Conservation (phyloP, 2,113 vertebrate species). For the Toxotes jaculatrix region DNA sequence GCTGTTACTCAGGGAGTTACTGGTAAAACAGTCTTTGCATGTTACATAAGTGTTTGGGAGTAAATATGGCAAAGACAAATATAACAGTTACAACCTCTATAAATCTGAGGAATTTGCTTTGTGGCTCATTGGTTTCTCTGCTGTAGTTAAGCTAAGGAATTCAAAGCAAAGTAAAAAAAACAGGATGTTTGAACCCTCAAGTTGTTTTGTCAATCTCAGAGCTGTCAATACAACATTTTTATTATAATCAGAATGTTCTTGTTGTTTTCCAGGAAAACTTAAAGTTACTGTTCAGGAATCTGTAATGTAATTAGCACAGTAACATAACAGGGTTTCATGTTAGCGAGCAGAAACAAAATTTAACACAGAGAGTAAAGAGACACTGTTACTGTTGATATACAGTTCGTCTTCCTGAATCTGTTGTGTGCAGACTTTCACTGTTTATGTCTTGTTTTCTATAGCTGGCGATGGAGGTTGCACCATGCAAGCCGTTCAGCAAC, state of each 20-base stretch:
- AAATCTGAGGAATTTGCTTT: constrained; percentile 70
- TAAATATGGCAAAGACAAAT: constrained; percentile 54
- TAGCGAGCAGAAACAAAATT: not conserved
- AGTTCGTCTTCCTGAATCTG: not conserved
- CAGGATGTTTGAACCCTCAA: constrained; percentile 6
- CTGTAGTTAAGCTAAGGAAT: constrained; percentile 44
- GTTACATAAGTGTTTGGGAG: constrained; percentile 33
- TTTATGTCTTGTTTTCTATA: constrained; percentile 62
- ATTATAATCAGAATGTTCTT: constrained; percentile 7
- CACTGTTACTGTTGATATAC: not conserved
- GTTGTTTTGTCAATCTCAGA: constrained; percentile 15
- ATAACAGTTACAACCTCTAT: constrained; percentile 64
- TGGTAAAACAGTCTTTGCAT: constrained; percentile 24
- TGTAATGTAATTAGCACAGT: not conserved
- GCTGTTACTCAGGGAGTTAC: not conserved
- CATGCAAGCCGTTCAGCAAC: constrained; percentile 94
- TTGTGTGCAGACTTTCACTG: not conserved
- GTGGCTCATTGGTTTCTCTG: constrained; percentile 55
- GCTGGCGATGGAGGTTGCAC: constrained; percentile 89
- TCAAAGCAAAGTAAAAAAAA: constrained; percentile 18
- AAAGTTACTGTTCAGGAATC: not conserved
- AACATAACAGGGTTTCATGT: not conserved
- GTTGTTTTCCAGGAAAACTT: constrained; percentile 13
- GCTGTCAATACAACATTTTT: constrained; percentile 9
- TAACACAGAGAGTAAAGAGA: not conserved